These are phyloP conservation scores for Erythrolamprus reginae DNA, from an alignment of 2,113 vertebrate genomes.

Conservation along the genomic window DNA sequence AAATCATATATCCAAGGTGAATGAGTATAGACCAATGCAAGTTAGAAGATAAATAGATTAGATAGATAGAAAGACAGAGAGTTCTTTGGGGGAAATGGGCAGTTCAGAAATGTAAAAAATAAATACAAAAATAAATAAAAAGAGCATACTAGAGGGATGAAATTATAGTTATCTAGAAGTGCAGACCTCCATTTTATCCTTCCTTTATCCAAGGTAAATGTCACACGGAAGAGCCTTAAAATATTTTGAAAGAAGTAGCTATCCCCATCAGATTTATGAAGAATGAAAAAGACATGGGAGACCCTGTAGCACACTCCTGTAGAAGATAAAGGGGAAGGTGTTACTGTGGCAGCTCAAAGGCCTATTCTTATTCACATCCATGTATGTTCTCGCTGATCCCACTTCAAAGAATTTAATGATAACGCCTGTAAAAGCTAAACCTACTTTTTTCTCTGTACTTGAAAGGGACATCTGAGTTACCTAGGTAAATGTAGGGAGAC, in stretches of 20 bases:
- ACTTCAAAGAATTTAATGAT: slow-evolving; percentile 50
- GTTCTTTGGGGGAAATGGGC: background rate
- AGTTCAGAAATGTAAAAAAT: background rate
- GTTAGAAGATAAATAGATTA: background rate
- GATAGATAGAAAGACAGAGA: background rate
- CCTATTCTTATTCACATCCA: background rate
- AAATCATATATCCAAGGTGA: background rate
- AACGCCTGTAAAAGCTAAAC: slow-evolving; percentile 42
- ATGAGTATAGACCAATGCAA: background rate
- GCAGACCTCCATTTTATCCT: background rate
- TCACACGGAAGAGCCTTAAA: background rate
- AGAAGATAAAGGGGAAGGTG: slow-evolving; percentile 26
- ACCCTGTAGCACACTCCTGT: background rate
- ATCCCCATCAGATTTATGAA: slow-evolving; percentile 16
- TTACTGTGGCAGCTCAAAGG: background rate
- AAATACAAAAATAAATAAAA: background rate
- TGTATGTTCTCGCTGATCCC: slow-evolving; percentile 13
- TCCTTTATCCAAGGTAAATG: slow-evolving; percentile 9
- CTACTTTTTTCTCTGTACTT: slow-evolving; percentile 45
- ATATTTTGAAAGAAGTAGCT: slow-evolving; percentile 17
- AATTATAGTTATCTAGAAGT: background rate
- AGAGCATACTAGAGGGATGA: background rate
- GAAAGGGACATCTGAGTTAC: slow-evolving; percentile 48
- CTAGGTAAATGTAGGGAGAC: slow-evolving; percentile 29
- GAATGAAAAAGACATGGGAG: slow-evolving; percentile 22